phyloP scores from a whole-genome alignment of 2,888 invertebrate species.

The Marasmarcha lunaedactyla region DNA sequence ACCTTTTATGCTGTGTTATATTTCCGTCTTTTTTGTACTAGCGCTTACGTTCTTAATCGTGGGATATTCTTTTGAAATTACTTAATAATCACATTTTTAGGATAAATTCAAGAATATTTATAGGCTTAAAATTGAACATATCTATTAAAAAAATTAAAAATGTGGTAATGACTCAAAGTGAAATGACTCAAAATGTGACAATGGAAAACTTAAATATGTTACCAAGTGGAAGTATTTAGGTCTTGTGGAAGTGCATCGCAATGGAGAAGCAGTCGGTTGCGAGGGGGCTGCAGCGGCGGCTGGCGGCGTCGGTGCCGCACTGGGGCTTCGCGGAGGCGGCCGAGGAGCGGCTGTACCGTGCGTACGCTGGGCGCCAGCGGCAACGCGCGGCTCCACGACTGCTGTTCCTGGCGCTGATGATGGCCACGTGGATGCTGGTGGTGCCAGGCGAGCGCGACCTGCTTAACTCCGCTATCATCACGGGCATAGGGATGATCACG shows the following conservation, averaged over 20 bases:
- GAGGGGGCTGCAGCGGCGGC: not conserved
- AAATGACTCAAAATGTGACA: slow-evolving; percentile 1
- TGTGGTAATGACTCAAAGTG: too few species aligned
- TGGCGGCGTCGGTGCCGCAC: slow-evolving; percentile 33
- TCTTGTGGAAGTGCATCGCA: not conserved
- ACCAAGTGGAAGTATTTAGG: too few species aligned
- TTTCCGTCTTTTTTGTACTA: too few species aligned
- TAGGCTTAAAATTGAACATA: too few species aligned
- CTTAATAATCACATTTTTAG: too few species aligned
- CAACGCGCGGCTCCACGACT: slow-evolving; percentile 49
- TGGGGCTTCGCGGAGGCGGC: slow-evolving; percentile 46
- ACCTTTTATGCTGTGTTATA: slow-evolving; percentile 5
- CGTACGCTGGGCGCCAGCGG: slow-evolving; percentile 48
- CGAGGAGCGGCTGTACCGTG: slow-evolving; percentile 48
- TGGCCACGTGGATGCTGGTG: slow-evolving; percentile 42
- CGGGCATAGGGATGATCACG: slow-evolving; percentile 27
- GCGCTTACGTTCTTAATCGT: too few species aligned
- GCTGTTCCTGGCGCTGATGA: slow-evolving; percentile 37
- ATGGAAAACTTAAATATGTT: too few species aligned
- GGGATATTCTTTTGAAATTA: too few species aligned
- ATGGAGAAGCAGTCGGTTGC: slow-evolving; percentile 54
- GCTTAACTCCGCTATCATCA: slow-evolving; percentile 33
- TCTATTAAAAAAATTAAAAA: too few species aligned
- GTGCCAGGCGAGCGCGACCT: slow-evolving; percentile 52
- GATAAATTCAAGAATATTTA: too few species aligned